phyloP scores from a whole-genome alignment of 2,113 vertebrate genomes.

The Potamarius usumacintae region DNA sequence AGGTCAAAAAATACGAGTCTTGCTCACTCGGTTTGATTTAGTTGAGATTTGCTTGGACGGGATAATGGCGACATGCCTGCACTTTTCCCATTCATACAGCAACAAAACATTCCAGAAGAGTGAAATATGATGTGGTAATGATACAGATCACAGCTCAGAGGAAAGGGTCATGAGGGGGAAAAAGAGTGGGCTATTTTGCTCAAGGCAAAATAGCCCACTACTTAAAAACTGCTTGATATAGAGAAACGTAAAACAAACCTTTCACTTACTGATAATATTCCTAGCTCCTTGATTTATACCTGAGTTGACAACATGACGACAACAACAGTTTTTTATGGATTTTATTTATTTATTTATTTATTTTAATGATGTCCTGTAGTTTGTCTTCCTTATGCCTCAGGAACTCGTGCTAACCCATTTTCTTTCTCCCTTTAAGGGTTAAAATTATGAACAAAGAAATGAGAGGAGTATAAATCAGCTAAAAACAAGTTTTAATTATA shows the following conservation, averaged over 20 bases:
- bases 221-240: conserved; percentile 36
- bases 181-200: too few species aligned
- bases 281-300: conserved; percentile 51
- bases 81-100: background rate
- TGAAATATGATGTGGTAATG: conserved; percentile 42
- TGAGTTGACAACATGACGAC: conserved; percentile 34
- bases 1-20: background rate
- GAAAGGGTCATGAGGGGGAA: conserved; percentile 12
- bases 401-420: conserved; percentile 34
- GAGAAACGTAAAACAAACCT: conserved; percentile 27
- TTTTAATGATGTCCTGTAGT: conserved; percentile 46
- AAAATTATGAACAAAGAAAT: background rate
- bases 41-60: background rate
- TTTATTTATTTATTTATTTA: background rate
- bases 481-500: background rate
- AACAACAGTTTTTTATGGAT: conserved; percentile 36
- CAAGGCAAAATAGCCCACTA: conserved; percentile 31
- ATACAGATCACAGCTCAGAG: conserved; percentile 21
- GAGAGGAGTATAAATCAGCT: background rate
- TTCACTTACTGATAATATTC: conserved; percentile 49
- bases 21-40: background rate
- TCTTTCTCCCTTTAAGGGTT: conserved; percentile 3
- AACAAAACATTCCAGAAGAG: conserved; percentile 10
- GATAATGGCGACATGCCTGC: background rate
- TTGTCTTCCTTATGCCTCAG: conserved; percentile 39